Percentiles rank a stretch among this genome's conserved stretches.
These are phyloP conservation scores for Alaudala cheleensis DNA, from an alignment of 2,113 vertebrate species.

Conservation along the genomic window DNA sequence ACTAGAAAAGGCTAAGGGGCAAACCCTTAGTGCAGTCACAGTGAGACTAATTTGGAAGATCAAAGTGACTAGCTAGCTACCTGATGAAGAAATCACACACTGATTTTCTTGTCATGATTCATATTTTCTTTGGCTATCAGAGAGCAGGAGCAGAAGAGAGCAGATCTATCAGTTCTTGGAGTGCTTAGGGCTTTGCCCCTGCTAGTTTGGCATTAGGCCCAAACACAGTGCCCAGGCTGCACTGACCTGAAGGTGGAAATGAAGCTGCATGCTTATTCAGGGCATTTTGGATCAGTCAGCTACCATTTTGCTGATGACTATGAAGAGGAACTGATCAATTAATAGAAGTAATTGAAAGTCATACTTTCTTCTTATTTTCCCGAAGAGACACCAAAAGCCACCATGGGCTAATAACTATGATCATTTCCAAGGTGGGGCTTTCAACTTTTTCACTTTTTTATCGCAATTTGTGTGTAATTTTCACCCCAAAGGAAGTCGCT, in stretches of 20 bases:
- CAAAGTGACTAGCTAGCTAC: not conserved
- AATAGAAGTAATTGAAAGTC: not conserved
- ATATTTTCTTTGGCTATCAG: not conserved
- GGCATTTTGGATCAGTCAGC: not conserved
- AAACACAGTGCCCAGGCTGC: not conserved
- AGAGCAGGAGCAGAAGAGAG: not conserved
- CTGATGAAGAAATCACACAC: not conserved
- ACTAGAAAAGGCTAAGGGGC: not conserved
- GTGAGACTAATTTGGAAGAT: not conserved
- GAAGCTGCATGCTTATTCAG: not conserved
- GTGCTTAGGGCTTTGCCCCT: not conserved
- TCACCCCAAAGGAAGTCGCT: accelerated
- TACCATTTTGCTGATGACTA: not conserved
- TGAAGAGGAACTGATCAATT: not conserved
- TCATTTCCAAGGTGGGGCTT: not conserved
- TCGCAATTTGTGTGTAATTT: not conserved
- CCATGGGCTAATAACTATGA: not conserved
- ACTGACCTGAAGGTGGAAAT: not conserved
- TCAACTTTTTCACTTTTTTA: not conserved
- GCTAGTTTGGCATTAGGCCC: not conserved
- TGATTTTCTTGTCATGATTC: not conserved
- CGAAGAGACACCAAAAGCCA: not conserved
- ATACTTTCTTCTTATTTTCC: not conserved
- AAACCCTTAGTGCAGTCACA: not conserved
- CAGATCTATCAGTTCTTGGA: not conserved